Percentiles rank a stretch among this genome's conserved stretches.
Conservation (phyloP, 2,888 invertebrate genomes). For the Cistogaster globosa region DNA sequence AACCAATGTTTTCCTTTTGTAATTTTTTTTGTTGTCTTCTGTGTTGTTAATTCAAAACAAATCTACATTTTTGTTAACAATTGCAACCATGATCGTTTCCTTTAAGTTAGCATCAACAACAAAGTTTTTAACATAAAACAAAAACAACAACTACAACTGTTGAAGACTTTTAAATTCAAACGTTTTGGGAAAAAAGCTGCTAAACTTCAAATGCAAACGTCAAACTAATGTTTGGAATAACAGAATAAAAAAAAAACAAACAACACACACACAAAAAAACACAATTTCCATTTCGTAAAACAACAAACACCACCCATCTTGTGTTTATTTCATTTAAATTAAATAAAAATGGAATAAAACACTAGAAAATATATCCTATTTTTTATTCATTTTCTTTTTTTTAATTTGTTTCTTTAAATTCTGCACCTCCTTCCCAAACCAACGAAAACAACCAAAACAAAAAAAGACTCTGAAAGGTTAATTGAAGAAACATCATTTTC, state of each 20-base stretch:
- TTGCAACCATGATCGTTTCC: constrained; percentile 74
- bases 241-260: constrained; percentile 27
- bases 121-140: constrained; percentile 32
- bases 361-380: constrained; percentile 34
- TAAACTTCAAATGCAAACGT: constrained; percentile 63
- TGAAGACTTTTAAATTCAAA: constrained; percentile 51
- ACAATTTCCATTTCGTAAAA: constrained; percentile 64
- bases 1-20: constrained; percentile 55
- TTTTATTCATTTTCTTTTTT: no score
- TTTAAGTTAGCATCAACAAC: constrained; percentile 57
- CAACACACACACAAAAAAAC: constrained; percentile 22
- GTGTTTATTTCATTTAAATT: constrained; percentile 62
- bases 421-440: constrained; percentile 37
- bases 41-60: constrained; percentile 51
- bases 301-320: constrained; percentile 65
- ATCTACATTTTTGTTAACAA: constrained; percentile 70
- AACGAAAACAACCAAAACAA: neutral
- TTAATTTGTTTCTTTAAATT: constrained; percentile 28
- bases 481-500: constrained; percentile 96
- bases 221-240: constrained; percentile 61
- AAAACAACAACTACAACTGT: constrained; percentile 46
- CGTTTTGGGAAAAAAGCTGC: constrained; percentile 31
- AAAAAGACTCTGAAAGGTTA: constrained; percentile 87
- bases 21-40: neutral
- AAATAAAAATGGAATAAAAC: constrained; percentile 11